Evolutionary conservation across 2,113 vertebrate species (phyloP), one percentile per base, ranked within the genome.

Genomic region (Fukomys damarensis): DNA sequence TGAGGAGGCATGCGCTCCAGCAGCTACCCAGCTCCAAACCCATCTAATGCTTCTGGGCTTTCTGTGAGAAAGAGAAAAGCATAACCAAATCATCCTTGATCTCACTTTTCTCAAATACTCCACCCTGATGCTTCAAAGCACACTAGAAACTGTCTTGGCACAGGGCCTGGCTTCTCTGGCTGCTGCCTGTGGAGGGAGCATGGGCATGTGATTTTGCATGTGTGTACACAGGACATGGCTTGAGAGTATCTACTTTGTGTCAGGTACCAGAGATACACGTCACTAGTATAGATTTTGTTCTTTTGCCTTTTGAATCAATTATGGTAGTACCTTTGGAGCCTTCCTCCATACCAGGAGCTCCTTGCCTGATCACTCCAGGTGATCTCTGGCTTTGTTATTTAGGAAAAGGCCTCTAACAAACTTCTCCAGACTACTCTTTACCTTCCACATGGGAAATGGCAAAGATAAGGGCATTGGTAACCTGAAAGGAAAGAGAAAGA

Each of bases 161-260:
- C 7, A 20, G 85, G 12, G 30, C 20, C 49, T 2, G 24, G 19
- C 43, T 92, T 91, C 65, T 63, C 66, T 30, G 52, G 43, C 24
- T 24, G 56, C 61, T 61, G 12, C 14, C 3, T 7, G 43, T 32
- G 49, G 58, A 88, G 49, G n/a, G 70, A 28, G 20, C 32, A 26
- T 56, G 26, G 52, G 58, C 22, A 20, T 76, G 19, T 1, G 1
- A 20, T 22, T 52, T 63, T 35, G n/a, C 8, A 5, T 0, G 0
- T 3, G 17, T 20, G 14, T 32, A 32, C 10, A 28, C 11, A 76
- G 41, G 30, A 82, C 35, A 20, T 49, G 12, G 49, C 16, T 63
- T 16, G n/a, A 68, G 30, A 35, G n/a, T 54, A 52, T 9, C n/a
- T 20, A 43, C 16, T 32, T 6, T 28, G 20, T 30, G 5, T 19